Evolutionary conservation across 2,888 invertebrate genomes (phyloP), one percentile per base, ranked within the genome.

Genomic region (Andrena haemorrhoa): DNA sequence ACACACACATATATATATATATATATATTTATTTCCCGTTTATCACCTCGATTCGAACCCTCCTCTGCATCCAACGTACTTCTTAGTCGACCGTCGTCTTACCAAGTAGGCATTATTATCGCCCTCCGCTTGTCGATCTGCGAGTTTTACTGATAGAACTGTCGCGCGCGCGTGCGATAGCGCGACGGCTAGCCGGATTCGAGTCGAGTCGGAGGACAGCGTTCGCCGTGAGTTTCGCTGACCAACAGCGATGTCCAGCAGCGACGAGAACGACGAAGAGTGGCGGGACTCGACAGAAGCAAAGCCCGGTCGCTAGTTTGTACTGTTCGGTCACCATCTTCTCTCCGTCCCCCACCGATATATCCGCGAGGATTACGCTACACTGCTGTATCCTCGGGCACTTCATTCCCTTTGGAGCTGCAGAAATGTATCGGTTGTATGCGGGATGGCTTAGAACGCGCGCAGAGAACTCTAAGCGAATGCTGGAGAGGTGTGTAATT

Each of bases 31-130:
- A 41, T 31, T 26, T 31, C 70, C 23, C 65, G 51, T 82, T 51
- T 75, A 47, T 70, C 58, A 83, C 41, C 69, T 64, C 81, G 31
- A 70, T 65, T 69, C 68, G 41, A 7, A 16, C 66, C 20, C 66
- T 47, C 47, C 26, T 78, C 56, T 86, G 78, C 82, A 75, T 84
- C 78, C 66, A 85, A 75, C 76, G 84, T 84, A 83, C 56, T 86
- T 41, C 71, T 84, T 81, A 84, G 88, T 88, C 88, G 87, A 85
- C 82, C 88, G 88, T 88, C 85, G 87, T 88, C 86, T 88, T 88
- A 88, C 83, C 81, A 82, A 69, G 79, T 85, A 86, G 88, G 82
- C 78, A 73, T 68, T 75, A 69, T 49, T 23, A 71, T 65, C 53
- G 74, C 56, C 77, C 75, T 79, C 68, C 71, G 86, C 85, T 85